Evolutionary conservation across 2,113 vertebrate species (phyloP).

Genomic region (Passer montanus): DNA sequence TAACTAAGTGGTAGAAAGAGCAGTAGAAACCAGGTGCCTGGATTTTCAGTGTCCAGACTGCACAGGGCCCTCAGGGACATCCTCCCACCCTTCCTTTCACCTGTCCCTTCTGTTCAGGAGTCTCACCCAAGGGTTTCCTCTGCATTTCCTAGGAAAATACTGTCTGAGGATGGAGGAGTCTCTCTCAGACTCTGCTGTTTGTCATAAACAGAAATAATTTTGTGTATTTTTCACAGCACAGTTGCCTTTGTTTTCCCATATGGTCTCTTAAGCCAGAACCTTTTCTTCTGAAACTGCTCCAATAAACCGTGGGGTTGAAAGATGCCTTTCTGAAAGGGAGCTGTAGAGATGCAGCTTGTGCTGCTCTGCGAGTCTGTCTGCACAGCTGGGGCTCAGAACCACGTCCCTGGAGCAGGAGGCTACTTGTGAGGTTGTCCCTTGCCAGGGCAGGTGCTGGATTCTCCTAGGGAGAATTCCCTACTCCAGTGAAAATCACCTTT

Average conservation of each 20-base stretch:
- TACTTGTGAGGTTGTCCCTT: not conserved
- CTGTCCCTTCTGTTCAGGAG: not conserved
- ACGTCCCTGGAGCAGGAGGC: not conserved
- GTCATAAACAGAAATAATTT: not conserved
- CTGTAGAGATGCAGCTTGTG: not conserved
- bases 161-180: not conserved
- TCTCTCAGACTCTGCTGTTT: not conserved
- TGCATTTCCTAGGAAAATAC: not conserved
- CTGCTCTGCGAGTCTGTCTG: not conserved
- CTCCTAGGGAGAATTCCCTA: not conserved
- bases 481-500: not conserved
- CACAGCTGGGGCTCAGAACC: not conserved
- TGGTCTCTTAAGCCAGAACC: conserved; percentile 11
- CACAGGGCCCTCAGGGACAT: not conserved
- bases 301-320: not conserved
- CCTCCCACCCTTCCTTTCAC: not conserved
- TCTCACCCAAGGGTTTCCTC: not conserved
- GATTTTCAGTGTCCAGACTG: not conserved
- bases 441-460: conserved; percentile 6
- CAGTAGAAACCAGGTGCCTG: not conserved
- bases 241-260: conserved; percentile 37
- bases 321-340: not conserved
- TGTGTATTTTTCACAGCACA: not conserved
- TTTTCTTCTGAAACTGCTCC: conserved; percentile 44
- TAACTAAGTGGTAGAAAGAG: not conserved